Base-by-base conservation (phyloP, 2,888 invertebrate species). In the Mythimna albipuncta region DNA sequence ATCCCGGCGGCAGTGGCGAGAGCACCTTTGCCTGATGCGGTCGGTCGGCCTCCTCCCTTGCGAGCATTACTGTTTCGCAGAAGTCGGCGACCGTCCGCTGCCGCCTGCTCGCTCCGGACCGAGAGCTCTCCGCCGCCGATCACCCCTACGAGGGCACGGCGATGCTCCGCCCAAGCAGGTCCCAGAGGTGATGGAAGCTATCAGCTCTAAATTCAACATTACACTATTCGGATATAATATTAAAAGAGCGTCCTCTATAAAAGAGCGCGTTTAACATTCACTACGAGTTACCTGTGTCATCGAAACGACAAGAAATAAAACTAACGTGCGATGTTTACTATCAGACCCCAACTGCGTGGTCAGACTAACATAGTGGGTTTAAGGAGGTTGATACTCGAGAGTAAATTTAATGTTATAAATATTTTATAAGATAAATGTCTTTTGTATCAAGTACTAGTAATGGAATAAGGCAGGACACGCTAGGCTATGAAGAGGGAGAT, bases 241-340 rank as follows among this genome's bases (percentile, higher is more conserved):
- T 77, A 72, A 79, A 62, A 57, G 6, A 41, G 50, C 54, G 7
- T 32, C 59, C 55, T 19, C 64, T 59, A 70, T 70, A 81, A 76
- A 69, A 81, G n/a, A 58, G 7, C 57, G 2, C 61, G 69, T 69
- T 84, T 79, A 72, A 62, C 63, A 81, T 83, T 76, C 78, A 64
- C 59, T 61, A 41, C 72, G 59, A 35, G 55, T 16, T 44, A 72
- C 72, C 76, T 73, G 64, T 72, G 85, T 82, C 85, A 82, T 84
- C 79, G 67, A 41, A 82, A 73, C 69, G 75, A 64, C 67, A 62
- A 73, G 62, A 72, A 82, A 84, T 84, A 84, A 84, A 84, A 79
- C 75, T 4, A 58, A 44, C 55, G 67, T 68, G 64, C 61, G 64
- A 82, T 77, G 77, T 82, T 84, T 75, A 67, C 66, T 55, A 32